Conservation (phyloP, 2,797 vertebrate genomes). For the Bryconaethiops microstoma region DNA sequence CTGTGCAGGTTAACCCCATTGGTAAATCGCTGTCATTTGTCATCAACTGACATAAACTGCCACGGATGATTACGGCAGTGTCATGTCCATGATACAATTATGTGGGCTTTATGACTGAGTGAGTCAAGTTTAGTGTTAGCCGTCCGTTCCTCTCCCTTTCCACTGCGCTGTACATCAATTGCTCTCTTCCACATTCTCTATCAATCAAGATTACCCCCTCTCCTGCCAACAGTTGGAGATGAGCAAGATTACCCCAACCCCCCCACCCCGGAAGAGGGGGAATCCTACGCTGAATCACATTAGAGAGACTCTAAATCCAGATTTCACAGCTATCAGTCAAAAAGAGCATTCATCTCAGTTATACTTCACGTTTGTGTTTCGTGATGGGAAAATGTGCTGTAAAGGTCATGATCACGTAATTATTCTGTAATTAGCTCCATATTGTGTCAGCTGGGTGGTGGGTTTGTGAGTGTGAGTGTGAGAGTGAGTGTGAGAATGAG, state of each 20-base stretch:
- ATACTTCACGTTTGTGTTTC: slow-evolving; percentile 24
- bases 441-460: slow-evolving; percentile 22
- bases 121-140: slow-evolving; percentile 65
- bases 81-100: slow-evolving; percentile 65
- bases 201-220: slow-evolving; percentile 60
- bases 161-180: slow-evolving; percentile 43
- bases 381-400: slow-evolving; percentile 26
- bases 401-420: slow-evolving; percentile 32
- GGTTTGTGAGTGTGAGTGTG: not conserved
- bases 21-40: slow-evolving; percentile 61
- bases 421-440: slow-evolving; percentile 36
- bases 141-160: slow-evolving; percentile 50
- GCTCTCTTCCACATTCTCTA: slow-evolving; percentile 47
- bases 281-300: slow-evolving; percentile 33
- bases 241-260: slow-evolving; percentile 39
- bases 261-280: slow-evolving; percentile 40
- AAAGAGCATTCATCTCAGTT: slow-evolving; percentile 43
- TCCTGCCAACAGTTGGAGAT: slow-evolving; percentile 46
- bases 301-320: slow-evolving; percentile 41
- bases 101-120: slow-evolving; percentile 64
- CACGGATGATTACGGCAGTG: slow-evolving; percentile 61
- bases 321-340: slow-evolving; percentile 41
- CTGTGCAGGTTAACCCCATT: slow-evolving; percentile 61
- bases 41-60: slow-evolving; percentile 62
- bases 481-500: not conserved